A percentile compares a stretch with the other conserved stretches of the same genome.
phyloP scores from a whole-genome alignment of 2,888 invertebrate species.

The Hydrotaea cyrtoneurina region DNA sequence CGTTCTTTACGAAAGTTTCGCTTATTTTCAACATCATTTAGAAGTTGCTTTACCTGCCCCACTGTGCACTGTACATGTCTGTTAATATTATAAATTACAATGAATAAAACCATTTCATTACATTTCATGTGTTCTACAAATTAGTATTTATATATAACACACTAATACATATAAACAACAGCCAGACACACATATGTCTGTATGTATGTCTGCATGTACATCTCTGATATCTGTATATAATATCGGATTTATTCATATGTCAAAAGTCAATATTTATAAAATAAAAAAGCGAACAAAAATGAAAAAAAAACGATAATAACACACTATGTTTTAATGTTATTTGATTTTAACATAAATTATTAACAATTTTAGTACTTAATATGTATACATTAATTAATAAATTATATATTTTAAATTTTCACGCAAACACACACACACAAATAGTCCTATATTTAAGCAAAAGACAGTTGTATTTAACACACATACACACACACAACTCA shows the following conservation, averaged over 20 bases:
- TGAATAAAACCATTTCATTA: background rate
- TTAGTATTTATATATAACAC: constrained; percentile 1
- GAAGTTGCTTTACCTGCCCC: background rate
- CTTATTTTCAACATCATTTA: too few relatives aligned
- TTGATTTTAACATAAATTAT: constrained; percentile 62
- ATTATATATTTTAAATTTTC: too few relatives aligned
- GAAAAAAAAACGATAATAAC: background rate
- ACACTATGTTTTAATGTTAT: constrained; percentile 48
- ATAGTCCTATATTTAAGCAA: constrained; percentile 20
- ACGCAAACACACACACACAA: background rate
- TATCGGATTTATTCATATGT: constrained; percentile 57
- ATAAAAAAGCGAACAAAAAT: background rate
- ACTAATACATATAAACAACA: background rate
- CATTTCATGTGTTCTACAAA: background rate
- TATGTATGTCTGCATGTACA: background rate
- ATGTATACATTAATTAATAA: constrained; percentile 9
- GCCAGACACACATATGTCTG: too few relatives aligned
- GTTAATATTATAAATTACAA: constrained; percentile 17
- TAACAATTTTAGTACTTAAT: constrained; percentile 52
- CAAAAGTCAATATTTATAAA: constrained; percentile 61
- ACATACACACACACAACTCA: constrained; percentile 26
- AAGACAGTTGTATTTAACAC: constrained; percentile 45
- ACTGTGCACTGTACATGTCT: background rate
- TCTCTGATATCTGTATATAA: constrained; percentile 19
- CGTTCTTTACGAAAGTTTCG: too few relatives aligned